Evolutionary conservation across 2,113 vertebrate genomes (phyloP), one percentile per base, ranked within the genome.

Genomic region (Puffinus mauretanicus): DNA sequence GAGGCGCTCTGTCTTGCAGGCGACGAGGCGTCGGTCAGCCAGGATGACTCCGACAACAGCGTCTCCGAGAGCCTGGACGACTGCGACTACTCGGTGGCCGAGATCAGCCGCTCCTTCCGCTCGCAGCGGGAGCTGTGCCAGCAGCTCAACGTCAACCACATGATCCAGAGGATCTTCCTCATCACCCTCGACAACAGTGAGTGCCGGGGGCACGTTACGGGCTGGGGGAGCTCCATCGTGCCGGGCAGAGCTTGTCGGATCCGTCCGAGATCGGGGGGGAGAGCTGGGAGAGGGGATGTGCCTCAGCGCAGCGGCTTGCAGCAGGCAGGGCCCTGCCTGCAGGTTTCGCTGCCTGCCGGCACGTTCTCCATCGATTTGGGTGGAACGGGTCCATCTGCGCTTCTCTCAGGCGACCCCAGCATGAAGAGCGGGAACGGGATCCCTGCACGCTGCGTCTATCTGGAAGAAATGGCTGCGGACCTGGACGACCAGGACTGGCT

Each of bases 131-230:
- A 99, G 97, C 98, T 99, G 67, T 99, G 99, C 54, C 99, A 99
- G 91, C 99, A 99, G 97, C 99, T 99, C 97, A 99, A 99, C 96
- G 99, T 99, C 98, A 99, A 99, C 98, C 99, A 99, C 98, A 99
- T 99, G 99, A 99, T 99, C 96, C 99, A 99, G 96, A 98, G 99
- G 90, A 99, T 99, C 96, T 99, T 99, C 93, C 99, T 99, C 76
- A 99, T 99, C 97, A 99, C 99, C 25, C 96, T 99, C 52, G 99
- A 99, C 95, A 99, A 99, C 98, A 99, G 99, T 99, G 95, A 99
- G 99, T 12, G 22, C 49, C 27, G 52, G 26, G 22, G 17, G 38
- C 21, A 47, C 13, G 29, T 14, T 8, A 25, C 4, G 0, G 30
- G 32, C 16, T 1, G 42, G 60, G 12, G 14, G 12, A 3, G 4